These are phyloP conservation scores for Scrobipalpa costella DNA, from an alignment of 2,888 invertebrate genomes.

Conservation along the genomic window DNA sequence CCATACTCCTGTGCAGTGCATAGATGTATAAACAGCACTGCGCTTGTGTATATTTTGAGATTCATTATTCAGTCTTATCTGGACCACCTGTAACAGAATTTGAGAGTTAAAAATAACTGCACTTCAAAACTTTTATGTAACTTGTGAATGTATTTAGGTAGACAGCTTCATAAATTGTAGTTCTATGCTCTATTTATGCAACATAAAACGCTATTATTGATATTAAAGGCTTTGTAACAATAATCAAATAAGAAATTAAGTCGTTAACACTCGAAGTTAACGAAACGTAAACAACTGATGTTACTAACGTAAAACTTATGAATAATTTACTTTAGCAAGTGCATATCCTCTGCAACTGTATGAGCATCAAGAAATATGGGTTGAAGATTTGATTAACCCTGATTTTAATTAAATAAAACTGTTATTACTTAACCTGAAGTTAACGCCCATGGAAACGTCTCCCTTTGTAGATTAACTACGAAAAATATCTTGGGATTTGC, in stretches of 20 bases:
- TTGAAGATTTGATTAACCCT: conserved; percentile 49
- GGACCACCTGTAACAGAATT: conserved; percentile 51
- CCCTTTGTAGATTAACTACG: conserved; percentile 46
- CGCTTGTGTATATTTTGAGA: conserved; percentile 54
- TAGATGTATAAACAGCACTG: conserved; percentile 49
- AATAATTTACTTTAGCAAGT: conserved; percentile 2
- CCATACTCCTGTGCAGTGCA: conserved; percentile 64
- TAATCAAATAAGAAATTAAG: conserved; percentile 1
- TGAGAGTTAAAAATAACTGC: conserved; percentile 29
- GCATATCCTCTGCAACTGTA: neutral
- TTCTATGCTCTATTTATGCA: too few relatives aligned
- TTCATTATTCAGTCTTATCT: conserved; percentile 70
- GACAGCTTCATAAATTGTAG: neutral
- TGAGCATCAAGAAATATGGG: conserved; percentile 8
- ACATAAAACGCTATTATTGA: neutral
- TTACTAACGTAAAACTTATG: neutral
- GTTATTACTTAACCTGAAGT: conserved; percentile 70
- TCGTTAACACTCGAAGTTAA: conserved; percentile 18
- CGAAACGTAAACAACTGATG: conserved; percentile 24
- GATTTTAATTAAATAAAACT: conserved; percentile 73
- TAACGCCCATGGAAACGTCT: conserved; percentile 74
- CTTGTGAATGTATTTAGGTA: neutral
- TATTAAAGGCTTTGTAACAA: conserved; percentile 6
- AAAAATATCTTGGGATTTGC: conserved; percentile 45
- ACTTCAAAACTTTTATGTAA: conserved; percentile 26